A percentile compares a stretch with the other conserved stretches of the same genome.
Conservation (phyloP, 2,888 invertebrate species). For the Xylophagus ater region DNA sequence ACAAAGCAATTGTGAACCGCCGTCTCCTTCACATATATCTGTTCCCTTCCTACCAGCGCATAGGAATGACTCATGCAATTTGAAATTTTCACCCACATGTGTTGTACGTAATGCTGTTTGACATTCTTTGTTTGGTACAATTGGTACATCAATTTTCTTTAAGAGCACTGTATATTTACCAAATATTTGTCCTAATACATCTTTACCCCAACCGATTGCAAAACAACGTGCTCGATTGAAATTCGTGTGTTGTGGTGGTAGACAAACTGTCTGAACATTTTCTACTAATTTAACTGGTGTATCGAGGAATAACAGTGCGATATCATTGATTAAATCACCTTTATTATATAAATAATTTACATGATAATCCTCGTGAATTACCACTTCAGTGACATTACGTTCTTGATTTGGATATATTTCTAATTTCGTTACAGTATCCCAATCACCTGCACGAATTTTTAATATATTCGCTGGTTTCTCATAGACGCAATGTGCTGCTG, state of each 20-base stretch:
- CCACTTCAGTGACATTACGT: slow-evolving; percentile 45
- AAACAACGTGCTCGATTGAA: slow-evolving; percentile 29
- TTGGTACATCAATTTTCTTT: slow-evolving; percentile 59
- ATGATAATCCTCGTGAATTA: slow-evolving; percentile 53
- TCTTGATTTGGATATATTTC: slow-evolving; percentile 64
- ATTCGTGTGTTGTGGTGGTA: slow-evolving; percentile 43
- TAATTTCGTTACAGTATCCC: slow-evolving; percentile 65
- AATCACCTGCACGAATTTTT: slow-evolving; percentile 61
- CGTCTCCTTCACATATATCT: slow-evolving; percentile 43
- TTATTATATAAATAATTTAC: no score
- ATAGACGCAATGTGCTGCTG: slow-evolving; percentile 67
- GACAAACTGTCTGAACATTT: slow-evolving; percentile 60
- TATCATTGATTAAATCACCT: slow-evolving; percentile 58
- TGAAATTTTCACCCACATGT: slow-evolving; percentile 54
- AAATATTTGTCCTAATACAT: slow-evolving; percentile 33
- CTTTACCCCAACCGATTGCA: slow-evolving; percentile 37
- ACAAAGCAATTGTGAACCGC: slow-evolving; percentile 62
- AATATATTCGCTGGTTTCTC: slow-evolving; percentile 25
- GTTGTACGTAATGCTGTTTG: slow-evolving; percentile 48
- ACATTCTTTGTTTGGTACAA: slow-evolving; percentile 45
- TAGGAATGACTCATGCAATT: slow-evolving; percentile 56
- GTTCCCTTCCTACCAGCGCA: slow-evolving; percentile 65
- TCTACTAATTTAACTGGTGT: slow-evolving; percentile 48
- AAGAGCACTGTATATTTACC: slow-evolving; percentile 52
- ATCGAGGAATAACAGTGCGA: slow-evolving; percentile 56